Conservation (phyloP, 2,113 vertebrate genomes). For the Elaphurus davidianus region DNA sequence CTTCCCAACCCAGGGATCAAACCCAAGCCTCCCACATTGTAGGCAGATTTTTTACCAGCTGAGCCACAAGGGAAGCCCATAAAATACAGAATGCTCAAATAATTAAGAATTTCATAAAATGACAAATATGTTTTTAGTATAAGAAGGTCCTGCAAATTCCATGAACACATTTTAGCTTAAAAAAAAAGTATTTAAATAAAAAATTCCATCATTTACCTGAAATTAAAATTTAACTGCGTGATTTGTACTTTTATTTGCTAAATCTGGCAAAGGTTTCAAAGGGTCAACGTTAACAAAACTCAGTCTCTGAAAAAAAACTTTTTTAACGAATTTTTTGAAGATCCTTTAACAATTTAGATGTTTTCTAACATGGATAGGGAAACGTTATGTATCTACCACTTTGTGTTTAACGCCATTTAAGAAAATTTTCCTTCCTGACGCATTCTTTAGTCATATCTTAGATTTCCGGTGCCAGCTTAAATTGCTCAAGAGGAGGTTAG, state of each 20-base stretch:
- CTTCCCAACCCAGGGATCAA: not conserved
- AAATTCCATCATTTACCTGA: not conserved
- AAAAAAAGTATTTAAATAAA: not conserved
- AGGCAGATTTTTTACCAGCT: not conserved
- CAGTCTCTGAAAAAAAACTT: not conserved
- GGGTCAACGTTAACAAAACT: not conserved
- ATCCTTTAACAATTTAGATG: not conserved
- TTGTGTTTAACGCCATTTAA: slow-evolving; percentile 11
- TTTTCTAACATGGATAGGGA: not conserved
- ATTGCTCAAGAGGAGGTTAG: slow-evolving; percentile 23
- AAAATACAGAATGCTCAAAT: not conserved
- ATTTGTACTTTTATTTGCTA: not conserved
- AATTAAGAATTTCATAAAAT: not conserved
- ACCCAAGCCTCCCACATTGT: not conserved
- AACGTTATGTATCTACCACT: not conserved
- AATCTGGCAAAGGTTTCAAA: not conserved
- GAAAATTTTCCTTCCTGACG: not conserved
- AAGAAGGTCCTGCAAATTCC: not conserved
- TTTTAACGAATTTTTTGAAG: not conserved
- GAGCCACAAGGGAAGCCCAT: not conserved
- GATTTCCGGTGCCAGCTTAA: slow-evolving; percentile 8
- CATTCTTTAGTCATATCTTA: slow-evolving; percentile 1
- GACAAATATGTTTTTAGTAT: not conserved
- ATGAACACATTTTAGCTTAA: not conserved
- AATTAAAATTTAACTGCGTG: not conserved